A percentile compares a stretch with the other conserved stretches of the same genome.
phyloP scores from a whole-genome alignment of 2,888 invertebrate species.

The Lypha dubia region DNA sequence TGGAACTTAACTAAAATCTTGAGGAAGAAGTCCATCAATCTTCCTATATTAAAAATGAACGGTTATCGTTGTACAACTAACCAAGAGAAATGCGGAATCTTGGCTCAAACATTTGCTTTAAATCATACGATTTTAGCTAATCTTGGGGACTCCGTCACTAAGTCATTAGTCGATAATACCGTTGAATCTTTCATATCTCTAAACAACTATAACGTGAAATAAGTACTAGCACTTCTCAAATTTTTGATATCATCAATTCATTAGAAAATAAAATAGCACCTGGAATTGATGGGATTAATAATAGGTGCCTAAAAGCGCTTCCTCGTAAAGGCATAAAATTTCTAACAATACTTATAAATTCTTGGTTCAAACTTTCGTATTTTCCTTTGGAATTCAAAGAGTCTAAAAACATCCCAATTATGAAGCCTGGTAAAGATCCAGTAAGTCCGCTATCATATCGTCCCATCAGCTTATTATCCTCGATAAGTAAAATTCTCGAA shows the following conservation, averaged over 20 bases:
- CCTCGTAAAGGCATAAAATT: not conserved
- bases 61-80: not conserved
- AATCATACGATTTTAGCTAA: not conserved
- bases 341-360: not conserved
- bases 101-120: not conserved
- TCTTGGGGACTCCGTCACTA: not conserved
- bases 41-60: conserved; percentile 15
- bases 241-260: not conserved
- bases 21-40: not conserved
- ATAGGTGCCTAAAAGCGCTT: not conserved
- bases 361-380: not conserved
- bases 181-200: not conserved
- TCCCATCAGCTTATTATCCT: not conserved
- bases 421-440: not conserved
- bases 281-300: not conserved
- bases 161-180: not conserved
- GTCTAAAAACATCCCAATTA: not conserved
- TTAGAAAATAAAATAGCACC: not conserved
- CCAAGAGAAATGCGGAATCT: not conserved
- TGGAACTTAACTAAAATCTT: conserved; percentile 2
- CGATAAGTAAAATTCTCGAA: not conserved
- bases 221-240: no score
- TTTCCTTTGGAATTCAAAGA: not conserved
- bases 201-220: no score
- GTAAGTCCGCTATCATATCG: not conserved